Base-by-base conservation (phyloP, 2,888 invertebrate genomes). In the Andrena bucephala region DNA sequence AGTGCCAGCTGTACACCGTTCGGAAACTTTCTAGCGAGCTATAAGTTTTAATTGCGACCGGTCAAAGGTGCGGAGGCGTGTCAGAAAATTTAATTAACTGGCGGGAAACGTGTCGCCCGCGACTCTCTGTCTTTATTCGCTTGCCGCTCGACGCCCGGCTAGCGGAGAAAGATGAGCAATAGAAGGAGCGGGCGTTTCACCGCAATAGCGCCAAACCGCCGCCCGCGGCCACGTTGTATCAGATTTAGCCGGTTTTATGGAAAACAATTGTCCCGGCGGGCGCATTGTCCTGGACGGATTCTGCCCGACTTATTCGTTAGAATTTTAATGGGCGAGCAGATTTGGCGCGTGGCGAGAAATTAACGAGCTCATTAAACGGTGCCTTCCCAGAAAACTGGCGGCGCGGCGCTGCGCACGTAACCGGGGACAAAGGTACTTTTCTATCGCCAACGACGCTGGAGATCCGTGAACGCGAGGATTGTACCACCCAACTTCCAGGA, bases 1-100 rank as follows among this genome's bases (percentile, higher is more conserved):
- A 13, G 16, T 16, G 24, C 33, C 7, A n/a, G 57, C 2, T 50
- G 24, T 36, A 33, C 67, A 24, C 2, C 27, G 71, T 50, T 52
- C 65, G 59, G 73, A 68, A 84, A 74, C 74, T 84, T 84, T 73
- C 59, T n/a, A 20, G 31, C 59, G 65, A 66, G 77, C 74, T 77
- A 81, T 81, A 84, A 85, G 77, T 84, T 85, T 85, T 85, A 85
- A 85, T 85, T 85, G 85, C 85, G 72, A 68, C 62, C 84, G 81
- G 77, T 85, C 72, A 77, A 85, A 85, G 75, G 77, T 75, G 75
- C 52, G 77, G 65, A 65, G 85, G 77, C 74, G 81, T 77, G 81
- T 77, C 74, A 57, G 85, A 81, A 81, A 80, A 82, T 84, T 85
- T 85, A 84, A 85, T 85, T 85, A 85, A 85, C 85, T 77, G 72